phyloP scores from a whole-genome alignment of 1,140 invertebrate genomes.

The Drepana arcuata region DNA sequence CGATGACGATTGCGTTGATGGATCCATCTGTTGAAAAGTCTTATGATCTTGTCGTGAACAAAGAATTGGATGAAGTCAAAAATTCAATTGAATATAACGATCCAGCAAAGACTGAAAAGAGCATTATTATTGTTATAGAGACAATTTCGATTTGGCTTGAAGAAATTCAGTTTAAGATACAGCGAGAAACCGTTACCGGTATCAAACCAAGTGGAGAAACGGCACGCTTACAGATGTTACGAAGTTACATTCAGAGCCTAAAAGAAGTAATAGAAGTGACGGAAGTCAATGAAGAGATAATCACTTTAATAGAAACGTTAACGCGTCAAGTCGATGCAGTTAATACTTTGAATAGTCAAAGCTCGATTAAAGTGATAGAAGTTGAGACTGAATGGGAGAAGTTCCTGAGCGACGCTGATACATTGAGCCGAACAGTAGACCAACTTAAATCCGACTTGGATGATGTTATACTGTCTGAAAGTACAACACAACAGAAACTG shows the following conservation, averaged over 20 bases:
- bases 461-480: constrained; percentile 73
- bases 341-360: constrained; percentile 75
- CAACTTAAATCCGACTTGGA: constrained; percentile 73
- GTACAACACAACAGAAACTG: constrained; percentile 75
- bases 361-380: constrained; percentile 73
- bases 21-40: constrained; percentile 60
- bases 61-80: constrained; percentile 75
- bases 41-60: constrained; percentile 65
- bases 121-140: constrained; percentile 81
- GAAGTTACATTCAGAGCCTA: constrained; percentile 43
- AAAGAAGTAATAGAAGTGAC: constrained; percentile 52
- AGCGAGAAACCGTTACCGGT: constrained; percentile 50
- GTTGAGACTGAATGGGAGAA: constrained; percentile 80
- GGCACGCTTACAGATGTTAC: constrained; percentile 35
- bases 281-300: constrained; percentile 59
- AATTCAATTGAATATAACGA: constrained; percentile 77
- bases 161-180: constrained; percentile 85
- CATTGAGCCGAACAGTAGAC: constrained; percentile 68
- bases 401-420: constrained; percentile 75
- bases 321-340: constrained; percentile 70
- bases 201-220: constrained; percentile 30
- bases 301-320: constrained; percentile 55
- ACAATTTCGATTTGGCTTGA: constrained; percentile 86
- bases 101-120: constrained; percentile 75
- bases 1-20: constrained; percentile 54